Percentiles rank a stretch among this genome's conserved stretches.
Evolutionary conservation across 2,797 vertebrate genomes (phyloP).

Genomic region (Synaphobranchus kaupii): DNA sequence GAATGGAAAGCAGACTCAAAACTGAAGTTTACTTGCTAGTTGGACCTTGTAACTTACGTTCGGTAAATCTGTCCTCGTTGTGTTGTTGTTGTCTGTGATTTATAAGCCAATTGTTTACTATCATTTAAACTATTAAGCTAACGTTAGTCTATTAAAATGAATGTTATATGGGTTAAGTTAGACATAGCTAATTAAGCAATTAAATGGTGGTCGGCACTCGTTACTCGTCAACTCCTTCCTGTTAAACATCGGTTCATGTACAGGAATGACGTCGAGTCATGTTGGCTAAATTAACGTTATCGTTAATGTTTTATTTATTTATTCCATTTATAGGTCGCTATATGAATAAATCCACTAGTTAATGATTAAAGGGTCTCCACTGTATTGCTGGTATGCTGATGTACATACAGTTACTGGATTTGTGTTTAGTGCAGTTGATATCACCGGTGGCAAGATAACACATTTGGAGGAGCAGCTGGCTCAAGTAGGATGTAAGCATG

Average conservation of each 20-base stretch:
- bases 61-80: not conserved
- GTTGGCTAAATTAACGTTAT: too few relatives aligned
- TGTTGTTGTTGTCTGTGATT: not conserved
- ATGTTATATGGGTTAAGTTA: not conserved
- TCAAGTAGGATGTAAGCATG: not conserved
- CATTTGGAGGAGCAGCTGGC: not conserved
- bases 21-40: not conserved
- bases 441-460: not conserved
- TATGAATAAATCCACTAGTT: not conserved
- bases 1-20: not conserved
- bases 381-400: not conserved
- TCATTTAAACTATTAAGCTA: not conserved
- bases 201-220: too few relatives aligned
- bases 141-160: not conserved
- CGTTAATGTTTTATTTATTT: not conserved
- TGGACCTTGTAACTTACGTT: not conserved
- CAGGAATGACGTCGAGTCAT: too few relatives aligned
- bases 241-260: not conserved
- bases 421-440: not conserved
- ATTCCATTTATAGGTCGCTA: not conserved
- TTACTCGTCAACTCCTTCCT: not conserved
- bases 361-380: not conserved
- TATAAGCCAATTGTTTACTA: not conserved
- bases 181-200: not conserved
- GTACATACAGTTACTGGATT: not conserved